Evolutionary conservation across 1,140 invertebrate genomes (phyloP).

Genomic region (Physella acuta): DNA sequence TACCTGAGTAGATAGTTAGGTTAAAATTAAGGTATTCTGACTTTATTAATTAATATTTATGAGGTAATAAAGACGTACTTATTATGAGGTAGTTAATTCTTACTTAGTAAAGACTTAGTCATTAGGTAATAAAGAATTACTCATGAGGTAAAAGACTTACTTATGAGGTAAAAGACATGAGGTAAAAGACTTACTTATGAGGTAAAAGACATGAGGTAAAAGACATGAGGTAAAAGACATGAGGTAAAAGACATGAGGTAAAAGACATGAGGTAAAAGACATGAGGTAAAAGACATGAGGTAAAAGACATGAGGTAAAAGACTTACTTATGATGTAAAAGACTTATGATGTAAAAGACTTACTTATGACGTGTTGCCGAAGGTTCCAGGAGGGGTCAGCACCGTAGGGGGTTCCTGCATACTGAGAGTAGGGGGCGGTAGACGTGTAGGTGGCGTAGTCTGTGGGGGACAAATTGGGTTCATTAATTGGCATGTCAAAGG

Average conservation of each 20-base stretch:
- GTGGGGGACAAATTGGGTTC: neutral
- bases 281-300: neutral
- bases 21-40: too few species aligned
- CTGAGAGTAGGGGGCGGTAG: conserved; percentile 10
- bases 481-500: neutral
- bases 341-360: neutral
- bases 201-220: neutral
- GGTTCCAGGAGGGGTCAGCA: neutral
- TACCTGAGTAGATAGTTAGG: too few species aligned
- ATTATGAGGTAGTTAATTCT: too few species aligned
- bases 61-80: too few species aligned
- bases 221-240: neutral
- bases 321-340: neutral
- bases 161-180: neutral
- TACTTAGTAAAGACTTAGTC: too few species aligned
- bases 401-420: conserved; percentile 5
- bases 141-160: neutral
- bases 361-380: conserved; percentile 6
- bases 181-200: neutral
- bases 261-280: neutral
- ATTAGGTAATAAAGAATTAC: too few species aligned
- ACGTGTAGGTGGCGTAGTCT: conserved; percentile 11
- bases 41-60: too few species aligned
- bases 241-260: neutral
- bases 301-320: neutral